phyloP scores from a whole-genome alignment of 2,113 vertebrate species.

The Macroglossus sobrinus region DNA sequence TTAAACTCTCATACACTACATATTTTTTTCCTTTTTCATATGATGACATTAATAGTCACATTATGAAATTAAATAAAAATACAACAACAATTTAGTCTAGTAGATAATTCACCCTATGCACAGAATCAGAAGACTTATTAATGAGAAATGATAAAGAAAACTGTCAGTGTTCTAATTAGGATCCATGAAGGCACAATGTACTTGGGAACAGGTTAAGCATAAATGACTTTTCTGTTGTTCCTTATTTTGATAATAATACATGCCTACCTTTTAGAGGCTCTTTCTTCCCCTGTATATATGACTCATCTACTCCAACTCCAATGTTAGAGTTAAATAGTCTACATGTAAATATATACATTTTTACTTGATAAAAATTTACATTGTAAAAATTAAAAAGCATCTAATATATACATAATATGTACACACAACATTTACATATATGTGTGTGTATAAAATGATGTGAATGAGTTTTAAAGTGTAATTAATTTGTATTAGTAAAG shows the following conservation, averaged over 20 bases:
- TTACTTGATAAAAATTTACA: not conserved
- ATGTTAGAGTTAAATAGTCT: not conserved
- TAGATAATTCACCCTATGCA: not conserved
- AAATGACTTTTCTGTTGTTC: not conserved
- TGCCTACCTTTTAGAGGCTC: not conserved
- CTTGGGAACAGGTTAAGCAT: not conserved
- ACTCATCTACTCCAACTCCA: not conserved
- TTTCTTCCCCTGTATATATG: not conserved
- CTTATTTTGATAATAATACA: not conserved
- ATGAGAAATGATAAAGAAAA: not conserved
- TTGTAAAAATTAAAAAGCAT: not conserved
- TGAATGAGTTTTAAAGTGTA: not conserved
- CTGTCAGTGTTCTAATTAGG: not conserved
- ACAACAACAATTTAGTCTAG: not conserved
- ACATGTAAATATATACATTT: not conserved
- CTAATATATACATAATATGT: not conserved
- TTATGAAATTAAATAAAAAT: not conserved
- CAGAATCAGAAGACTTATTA: not conserved
- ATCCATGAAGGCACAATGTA: not conserved
- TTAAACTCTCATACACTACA: not conserved
- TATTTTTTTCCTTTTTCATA: not conserved
- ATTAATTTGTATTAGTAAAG: not conserved
- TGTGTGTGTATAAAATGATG: not conserved
- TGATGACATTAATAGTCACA: not conserved
- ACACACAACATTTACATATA: not conserved